Percentiles rank a stretch among this genome's conserved stretches.
Conservation (phyloP, 2,888 invertebrate genomes). For the Sphinx pinastri region DNA sequence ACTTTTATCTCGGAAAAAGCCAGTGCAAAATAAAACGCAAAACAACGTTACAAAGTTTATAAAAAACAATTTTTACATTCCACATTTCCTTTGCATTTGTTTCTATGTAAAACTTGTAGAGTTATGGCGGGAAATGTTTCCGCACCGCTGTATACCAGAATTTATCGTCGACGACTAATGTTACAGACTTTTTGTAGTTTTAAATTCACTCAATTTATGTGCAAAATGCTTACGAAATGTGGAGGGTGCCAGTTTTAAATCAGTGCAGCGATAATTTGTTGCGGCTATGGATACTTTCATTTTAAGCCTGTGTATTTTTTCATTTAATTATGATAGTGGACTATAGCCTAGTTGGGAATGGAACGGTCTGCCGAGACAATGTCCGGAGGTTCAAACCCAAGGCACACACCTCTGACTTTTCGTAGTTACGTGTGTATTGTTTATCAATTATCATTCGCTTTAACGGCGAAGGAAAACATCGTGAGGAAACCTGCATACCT, state of each 20-base stretch:
- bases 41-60: neutral
- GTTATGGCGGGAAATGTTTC: neutral
- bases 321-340: neutral
- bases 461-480: no score
- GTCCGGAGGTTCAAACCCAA: no score
- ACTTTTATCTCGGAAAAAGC: no score
- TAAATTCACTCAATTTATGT: constrained; percentile 8
- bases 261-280: neutral
- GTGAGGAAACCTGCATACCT: no score
- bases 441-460: no score
- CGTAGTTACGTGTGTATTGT: no score
- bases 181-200: neutral
- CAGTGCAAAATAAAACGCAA: neutral
- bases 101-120: constrained; percentile 2
- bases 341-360: no score
- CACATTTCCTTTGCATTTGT: neutral
- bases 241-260: neutral
- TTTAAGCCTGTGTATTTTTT: neutral
- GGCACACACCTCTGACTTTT: no score
- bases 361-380: no score
- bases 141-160: neutral
- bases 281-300: neutral
- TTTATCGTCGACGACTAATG: constrained; percentile 2
- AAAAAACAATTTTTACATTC: neutral
- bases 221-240: neutral